A percentile compares a stretch with the other conserved stretches of the same genome.
Evolutionary conservation across 2,888 invertebrate species (phyloP).

Genomic region (Allolobophora icterica): DNA sequence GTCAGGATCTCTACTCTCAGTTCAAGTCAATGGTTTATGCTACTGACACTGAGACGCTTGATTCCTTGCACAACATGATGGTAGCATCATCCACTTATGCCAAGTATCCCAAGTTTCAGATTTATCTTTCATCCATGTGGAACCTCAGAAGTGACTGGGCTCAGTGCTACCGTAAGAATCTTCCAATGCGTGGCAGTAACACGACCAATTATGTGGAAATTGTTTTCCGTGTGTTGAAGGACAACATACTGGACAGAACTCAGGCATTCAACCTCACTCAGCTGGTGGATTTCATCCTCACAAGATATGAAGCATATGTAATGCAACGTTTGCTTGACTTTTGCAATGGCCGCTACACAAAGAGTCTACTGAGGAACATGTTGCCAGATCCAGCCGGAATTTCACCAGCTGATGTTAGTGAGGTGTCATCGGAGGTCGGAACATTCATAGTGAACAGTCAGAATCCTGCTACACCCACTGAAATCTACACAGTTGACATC

Average conservation of each 20-base stretch:
- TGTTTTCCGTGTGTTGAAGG: neutral
- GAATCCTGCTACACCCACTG: neutral
- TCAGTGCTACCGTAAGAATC: neutral
- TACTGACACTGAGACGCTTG: neutral
- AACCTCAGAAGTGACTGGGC: neutral
- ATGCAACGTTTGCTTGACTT: neutral
- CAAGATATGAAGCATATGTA: neutral
- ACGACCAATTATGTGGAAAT: neutral
- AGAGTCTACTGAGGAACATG: neutral
- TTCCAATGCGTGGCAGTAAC: neutral
- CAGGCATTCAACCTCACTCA: neutral
- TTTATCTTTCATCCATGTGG: neutral
- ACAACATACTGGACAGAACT: neutral
- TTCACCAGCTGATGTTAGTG: neutral
- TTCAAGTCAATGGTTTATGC: neutral
- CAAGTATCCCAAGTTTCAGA: neutral
- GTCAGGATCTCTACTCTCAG: neutral
- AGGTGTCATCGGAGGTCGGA: neutral
- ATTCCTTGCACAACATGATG: too few relatives aligned
- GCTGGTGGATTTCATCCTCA: neutral
- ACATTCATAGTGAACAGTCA: neutral
- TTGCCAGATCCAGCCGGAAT: neutral
- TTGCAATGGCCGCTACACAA: neutral
- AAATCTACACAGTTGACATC: neutral
- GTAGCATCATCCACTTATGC: neutral